phyloP scores from a whole-genome alignment of 2,113 vertebrate species.

The Serinus canaria region DNA sequence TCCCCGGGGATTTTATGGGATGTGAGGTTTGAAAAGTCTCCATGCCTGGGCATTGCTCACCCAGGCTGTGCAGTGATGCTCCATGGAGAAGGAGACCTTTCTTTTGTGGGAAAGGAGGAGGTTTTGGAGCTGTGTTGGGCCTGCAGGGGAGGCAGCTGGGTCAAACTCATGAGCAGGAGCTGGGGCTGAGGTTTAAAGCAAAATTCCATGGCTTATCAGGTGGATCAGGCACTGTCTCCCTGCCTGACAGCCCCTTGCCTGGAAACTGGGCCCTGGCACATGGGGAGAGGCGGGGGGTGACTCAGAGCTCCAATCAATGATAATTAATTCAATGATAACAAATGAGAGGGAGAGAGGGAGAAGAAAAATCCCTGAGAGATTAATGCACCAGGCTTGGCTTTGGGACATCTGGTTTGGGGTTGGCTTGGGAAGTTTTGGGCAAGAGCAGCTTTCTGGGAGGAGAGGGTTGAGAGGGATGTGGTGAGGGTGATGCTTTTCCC shows the following conservation, averaged over 20 bases:
- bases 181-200: background rate
- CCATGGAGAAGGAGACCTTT: fast-evolving
- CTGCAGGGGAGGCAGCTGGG: background rate
- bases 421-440: background rate
- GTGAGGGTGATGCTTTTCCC: background rate
- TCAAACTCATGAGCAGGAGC: background rate
- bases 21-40: background rate
- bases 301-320: slow-evolving; percentile 54
- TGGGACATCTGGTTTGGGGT: background rate
- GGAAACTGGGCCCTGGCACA: background rate
- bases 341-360: background rate
- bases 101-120: background rate
- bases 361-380: background rate
- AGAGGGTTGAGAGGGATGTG: background rate
- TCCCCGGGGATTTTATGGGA: background rate
- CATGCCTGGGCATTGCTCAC: fast-evolving
- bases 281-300: background rate
- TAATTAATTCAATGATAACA: slow-evolving; percentile 51
- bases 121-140: background rate
- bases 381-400: slow-evolving; percentile 13
- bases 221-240: background rate
- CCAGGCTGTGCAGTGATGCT: background rate
- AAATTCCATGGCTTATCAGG: fast-evolving
- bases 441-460: background rate
- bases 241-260: background rate